A percentile compares a stretch with the other conserved stretches of the same genome.
Evolutionary conservation across 2,797 vertebrate genomes (phyloP).

Genomic region (Odontamblyopus lacepedii): DNA sequence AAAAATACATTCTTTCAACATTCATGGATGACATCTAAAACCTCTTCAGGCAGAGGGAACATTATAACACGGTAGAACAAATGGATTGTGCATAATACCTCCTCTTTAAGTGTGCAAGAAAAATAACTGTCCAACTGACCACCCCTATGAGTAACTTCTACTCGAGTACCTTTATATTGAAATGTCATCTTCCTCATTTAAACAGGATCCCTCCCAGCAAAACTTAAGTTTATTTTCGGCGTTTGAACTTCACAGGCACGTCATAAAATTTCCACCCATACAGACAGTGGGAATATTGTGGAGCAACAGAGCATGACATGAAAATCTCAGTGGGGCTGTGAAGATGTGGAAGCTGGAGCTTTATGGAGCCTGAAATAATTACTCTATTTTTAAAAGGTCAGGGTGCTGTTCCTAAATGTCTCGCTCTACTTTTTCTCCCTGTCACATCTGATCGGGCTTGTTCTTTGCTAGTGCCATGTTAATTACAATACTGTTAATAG

Average conservation of each 20-base stretch:
- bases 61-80: too few relatives aligned
- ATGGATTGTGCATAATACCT: too few relatives aligned
- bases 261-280: slow-evolving; percentile 3
- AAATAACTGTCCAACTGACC: too few relatives aligned
- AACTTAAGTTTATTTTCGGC: slow-evolving; percentile 51
- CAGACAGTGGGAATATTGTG: slow-evolving; percentile 2
- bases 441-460: slow-evolving; percentile 11
- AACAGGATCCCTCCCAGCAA: slow-evolving; percentile 30
- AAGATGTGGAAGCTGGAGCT: slow-evolving; percentile 9
- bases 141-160: too few relatives aligned
- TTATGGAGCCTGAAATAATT: slow-evolving; percentile 18
- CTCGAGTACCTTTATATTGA: neutral
- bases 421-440: slow-evolving; percentile 8
- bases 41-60: too few relatives aligned
- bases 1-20: too few relatives aligned
- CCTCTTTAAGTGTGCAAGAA: too few relatives aligned
- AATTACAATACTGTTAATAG: slow-evolving; percentile 7
- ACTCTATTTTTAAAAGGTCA: slow-evolving; percentile 19
- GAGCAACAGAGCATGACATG: slow-evolving; percentile 5
- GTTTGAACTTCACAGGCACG: slow-evolving; percentile 48
- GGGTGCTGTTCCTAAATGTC: slow-evolving; percentile 18
- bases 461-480: slow-evolving; percentile 2
- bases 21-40: too few relatives aligned
- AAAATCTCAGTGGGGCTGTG: slow-evolving; percentile 13
- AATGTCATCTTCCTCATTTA: slow-evolving; percentile 28